Evolutionary conservation across 2,797 vertebrate genomes (phyloP).

Genomic region (Falco novaeseelandiae): DNA sequence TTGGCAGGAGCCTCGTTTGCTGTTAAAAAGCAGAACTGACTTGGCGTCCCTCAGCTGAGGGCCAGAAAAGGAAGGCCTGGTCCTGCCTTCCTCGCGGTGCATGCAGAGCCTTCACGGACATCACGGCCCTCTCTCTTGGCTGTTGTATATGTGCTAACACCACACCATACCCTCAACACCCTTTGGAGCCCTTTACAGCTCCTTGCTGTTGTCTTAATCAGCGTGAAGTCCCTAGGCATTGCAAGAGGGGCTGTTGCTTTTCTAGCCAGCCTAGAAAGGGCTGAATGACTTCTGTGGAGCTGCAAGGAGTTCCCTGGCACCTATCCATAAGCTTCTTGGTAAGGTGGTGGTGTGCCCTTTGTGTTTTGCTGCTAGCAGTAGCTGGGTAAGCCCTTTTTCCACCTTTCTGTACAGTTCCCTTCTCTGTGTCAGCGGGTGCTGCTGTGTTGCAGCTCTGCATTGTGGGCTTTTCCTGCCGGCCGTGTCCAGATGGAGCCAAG

Average conservation of each 20-base stretch:
- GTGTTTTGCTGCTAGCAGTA: background rate
- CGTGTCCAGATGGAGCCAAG: background rate
- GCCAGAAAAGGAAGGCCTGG: slow-evolving; percentile 40
- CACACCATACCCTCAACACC: background rate
- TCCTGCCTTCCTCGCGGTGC: background rate
- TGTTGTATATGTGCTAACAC: background rate
- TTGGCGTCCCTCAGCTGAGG: slow-evolving; percentile 34
- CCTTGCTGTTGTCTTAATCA: background rate
- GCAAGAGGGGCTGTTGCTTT: background rate
- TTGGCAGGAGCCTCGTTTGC: slow-evolving; percentile 59
- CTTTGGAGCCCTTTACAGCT: background rate
- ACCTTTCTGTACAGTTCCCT: background rate
- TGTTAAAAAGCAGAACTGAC: slow-evolving; percentile 53
- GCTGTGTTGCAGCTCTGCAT: background rate
- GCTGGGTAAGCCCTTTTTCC: background rate
- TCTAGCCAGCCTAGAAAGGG: background rate
- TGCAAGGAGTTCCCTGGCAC: background rate
- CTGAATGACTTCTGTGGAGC: background rate
- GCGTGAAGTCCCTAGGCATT: background rate
- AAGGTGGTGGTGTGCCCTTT: background rate
- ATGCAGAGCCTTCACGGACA: background rate
- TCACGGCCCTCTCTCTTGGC: background rate
- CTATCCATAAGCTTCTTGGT: background rate
- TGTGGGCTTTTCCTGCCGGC: background rate
- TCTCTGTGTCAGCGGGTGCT: background rate